Conservation (phyloP, 2,113 vertebrate genomes). For the Antidorcas marsupialis region DNA sequence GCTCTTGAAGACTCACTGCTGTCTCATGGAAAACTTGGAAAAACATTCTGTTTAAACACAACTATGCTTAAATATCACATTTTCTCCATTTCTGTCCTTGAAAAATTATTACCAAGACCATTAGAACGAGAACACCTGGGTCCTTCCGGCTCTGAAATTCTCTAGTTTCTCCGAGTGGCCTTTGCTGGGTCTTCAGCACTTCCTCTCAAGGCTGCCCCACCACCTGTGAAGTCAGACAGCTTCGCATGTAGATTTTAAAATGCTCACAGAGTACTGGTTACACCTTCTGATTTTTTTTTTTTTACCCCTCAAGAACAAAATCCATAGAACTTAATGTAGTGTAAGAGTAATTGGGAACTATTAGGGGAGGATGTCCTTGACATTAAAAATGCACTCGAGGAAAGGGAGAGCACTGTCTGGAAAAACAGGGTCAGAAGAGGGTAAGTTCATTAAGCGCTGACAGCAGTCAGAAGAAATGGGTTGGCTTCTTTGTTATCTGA, state of each 20-base stretch:
- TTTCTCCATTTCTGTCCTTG: conserved; percentile 21
- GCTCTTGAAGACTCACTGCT: conserved; percentile 67
- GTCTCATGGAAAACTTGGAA: conserved; percentile 70
- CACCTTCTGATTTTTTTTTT: neutral
- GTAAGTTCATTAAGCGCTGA: neutral
- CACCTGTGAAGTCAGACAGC: neutral
- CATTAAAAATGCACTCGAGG: neutral
- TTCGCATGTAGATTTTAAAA: neutral
- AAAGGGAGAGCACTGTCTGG: neutral
- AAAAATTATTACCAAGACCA: neutral
- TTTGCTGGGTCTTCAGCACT: neutral
- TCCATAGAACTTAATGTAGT: neutral
- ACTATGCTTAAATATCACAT: conserved; percentile 55
- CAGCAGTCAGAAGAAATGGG: neutral
- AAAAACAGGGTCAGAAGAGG: neutral
- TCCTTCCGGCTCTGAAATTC: neutral
- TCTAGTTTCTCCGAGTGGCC: neutral
- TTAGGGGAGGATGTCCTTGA: neutral
- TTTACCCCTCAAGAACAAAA: neutral
- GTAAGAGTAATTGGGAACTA: neutral
- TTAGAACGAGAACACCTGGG: conserved; percentile 51
- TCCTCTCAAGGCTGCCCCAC: neutral
- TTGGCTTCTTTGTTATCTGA: neutral
- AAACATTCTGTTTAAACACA: conserved; percentile 69
- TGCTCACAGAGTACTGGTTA: neutral